Evolutionary conservation across 2,888 invertebrate genomes (phyloP).

Genomic region (Myopa testacea): DNA sequence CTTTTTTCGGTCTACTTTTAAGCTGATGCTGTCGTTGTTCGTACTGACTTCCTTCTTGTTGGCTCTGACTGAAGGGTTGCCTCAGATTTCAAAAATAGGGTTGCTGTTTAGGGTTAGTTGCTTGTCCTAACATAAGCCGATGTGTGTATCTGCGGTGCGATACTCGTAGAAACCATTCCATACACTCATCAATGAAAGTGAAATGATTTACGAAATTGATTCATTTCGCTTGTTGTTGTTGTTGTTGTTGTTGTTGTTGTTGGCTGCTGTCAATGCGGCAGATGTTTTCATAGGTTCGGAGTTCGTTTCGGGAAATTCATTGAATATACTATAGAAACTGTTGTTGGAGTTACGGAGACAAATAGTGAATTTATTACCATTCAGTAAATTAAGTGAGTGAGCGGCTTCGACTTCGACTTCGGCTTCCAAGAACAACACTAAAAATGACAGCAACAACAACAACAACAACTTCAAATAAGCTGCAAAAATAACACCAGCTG

Average conservation of each 20-base stretch:
- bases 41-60: background rate
- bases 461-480: background rate
- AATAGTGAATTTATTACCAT: constrained; percentile 61
- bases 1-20: background rate
- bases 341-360: constrained; percentile 54
- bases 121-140: constrained; percentile 7
- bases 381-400: constrained; percentile 34
- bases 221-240: constrained; percentile 50
- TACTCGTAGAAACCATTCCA: background rate
- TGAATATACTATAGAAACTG: too few relatives aligned
- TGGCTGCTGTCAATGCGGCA: constrained; percentile 21
- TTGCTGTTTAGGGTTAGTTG: constrained; percentile 23
- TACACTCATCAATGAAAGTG: constrained; percentile 47
- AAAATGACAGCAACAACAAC: constrained; percentile 15
- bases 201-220: constrained; percentile 60
- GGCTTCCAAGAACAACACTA: background rate
- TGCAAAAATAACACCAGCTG: constrained; percentile 30
- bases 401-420: background rate
- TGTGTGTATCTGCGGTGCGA: too few relatives aligned
- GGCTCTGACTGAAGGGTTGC: background rate
- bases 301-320: background rate
- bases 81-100: constrained; percentile 13
- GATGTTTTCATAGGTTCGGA: constrained; percentile 24
- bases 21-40: background rate
- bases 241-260: constrained; percentile 14